These are phyloP conservation scores for Pantherophis vulpinus DNA, from an alignment of 2,797 vertebrate species.

Conservation along the genomic window DNA sequence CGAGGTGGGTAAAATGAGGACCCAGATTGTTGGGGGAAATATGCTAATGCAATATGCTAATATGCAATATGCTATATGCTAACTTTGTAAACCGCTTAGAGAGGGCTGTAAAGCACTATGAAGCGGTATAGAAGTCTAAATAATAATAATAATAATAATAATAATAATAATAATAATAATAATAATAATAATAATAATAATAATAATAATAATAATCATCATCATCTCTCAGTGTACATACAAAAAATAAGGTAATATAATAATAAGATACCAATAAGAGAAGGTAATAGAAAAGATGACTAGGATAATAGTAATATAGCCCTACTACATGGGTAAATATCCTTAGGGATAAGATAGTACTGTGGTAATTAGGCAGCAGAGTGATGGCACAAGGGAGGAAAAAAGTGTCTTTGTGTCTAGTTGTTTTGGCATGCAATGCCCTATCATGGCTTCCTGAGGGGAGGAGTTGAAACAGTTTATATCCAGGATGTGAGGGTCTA, in stretches of 20 bases:
- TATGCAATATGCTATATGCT: too few relatives aligned
- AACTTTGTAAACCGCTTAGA: too few relatives aligned
- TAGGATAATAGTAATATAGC: not conserved
- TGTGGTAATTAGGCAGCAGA: not conserved
- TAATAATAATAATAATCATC: not conserved
- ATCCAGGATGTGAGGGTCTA: not conserved
- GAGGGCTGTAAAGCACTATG: too few relatives aligned
- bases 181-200: not conserved
- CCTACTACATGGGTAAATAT: not conserved
- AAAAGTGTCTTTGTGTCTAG: not conserved
- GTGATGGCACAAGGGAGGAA: not conserved
- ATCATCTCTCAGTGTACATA: not conserved
- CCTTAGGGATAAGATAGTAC: not conserved
- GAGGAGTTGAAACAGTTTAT: not conserved
- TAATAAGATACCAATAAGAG: not conserved
- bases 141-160: too few relatives aligned
- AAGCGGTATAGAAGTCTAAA: too few relatives aligned
- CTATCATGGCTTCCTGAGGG: not conserved
- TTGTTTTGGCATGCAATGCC: not conserved
- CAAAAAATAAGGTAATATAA: not conserved
- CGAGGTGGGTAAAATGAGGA: too few relatives aligned
- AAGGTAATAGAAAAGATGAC: not conserved
- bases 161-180: not conserved
- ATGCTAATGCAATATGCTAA: too few relatives aligned
- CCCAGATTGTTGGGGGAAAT: too few relatives aligned